Conservation (phyloP, 2,113 vertebrate genomes). For the Chiloscyllium plagiosum region DNA sequence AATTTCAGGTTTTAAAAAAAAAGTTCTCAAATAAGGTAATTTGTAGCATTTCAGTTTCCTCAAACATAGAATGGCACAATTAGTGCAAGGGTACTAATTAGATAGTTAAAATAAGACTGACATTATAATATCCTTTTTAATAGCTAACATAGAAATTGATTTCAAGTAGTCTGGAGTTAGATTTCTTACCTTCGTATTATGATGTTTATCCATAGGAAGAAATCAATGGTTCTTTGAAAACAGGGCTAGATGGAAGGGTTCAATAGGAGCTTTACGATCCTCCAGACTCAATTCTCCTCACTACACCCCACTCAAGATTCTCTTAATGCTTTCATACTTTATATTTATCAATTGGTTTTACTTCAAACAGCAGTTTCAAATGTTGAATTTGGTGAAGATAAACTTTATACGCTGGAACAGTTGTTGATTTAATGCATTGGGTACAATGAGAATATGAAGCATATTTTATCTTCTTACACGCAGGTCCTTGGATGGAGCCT, state of each 20-base stretch:
- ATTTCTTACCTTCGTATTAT: not conserved
- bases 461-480: slow-evolving; percentile 35
- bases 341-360: not conserved
- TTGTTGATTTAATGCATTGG: not conserved
- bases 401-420: not conserved
- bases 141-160: not conserved
- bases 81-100: not conserved
- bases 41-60: not conserved
- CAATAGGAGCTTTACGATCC: not conserved
- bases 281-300: not conserved
- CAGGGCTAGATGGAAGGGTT: not conserved
- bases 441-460: not conserved
- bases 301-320: not conserved
- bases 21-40: not conserved
- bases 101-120: not conserved
- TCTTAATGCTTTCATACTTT: not conserved
- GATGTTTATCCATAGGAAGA: not conserved
- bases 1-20: not conserved
- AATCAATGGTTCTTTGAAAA: not conserved
- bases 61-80: not conserved
- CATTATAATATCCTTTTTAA: not conserved
- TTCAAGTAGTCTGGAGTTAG: not conserved
- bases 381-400: not conserved
- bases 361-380: not conserved
- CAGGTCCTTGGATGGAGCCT: slow-evolving; percentile 69